Evolutionary conservation across 2,888 invertebrate species (phyloP), one percentile per base, ranked within the genome.

Genomic region (Scaeva pyrastri): DNA sequence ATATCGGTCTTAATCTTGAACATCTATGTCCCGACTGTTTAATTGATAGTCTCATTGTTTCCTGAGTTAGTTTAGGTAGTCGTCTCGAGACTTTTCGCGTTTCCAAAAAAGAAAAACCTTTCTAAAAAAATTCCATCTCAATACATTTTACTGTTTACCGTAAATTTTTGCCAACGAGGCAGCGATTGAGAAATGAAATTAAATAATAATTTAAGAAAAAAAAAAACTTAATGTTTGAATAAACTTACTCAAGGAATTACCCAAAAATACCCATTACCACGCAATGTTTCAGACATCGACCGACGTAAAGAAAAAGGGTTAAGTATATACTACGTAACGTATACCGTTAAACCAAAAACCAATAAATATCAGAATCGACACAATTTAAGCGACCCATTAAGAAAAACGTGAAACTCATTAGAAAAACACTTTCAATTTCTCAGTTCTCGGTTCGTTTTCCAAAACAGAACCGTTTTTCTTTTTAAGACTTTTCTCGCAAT

Each of bases 351-450:
- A 26, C 64, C 43, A 64, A 62, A 76, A 56, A 66, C 70, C 62
- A 78, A 86, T 82, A 86, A 86, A 82, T 82, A 82, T 70, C 50
- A 77, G 73, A 82, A 82, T 85, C 80, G 77, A 48, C 73, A 86
- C 68, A 82, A 71, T 82, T 86, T 74, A 86, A 70, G 66, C 77
- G 73, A 19, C 70, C 77, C 82, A 82, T 86, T 82, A 82, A 82
- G 76, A 86, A 31, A 31, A 31, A 78, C 76, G 70, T 70, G 50
- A 50, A 86, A 86, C 77, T 86, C 81, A 82, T 86, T 86, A 77
- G 70, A 86, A 82, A 77, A 82, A 77, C 77, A 82, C 77, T 86
- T 82, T 86, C 77, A 74, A 58, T 77, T 73, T 85, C 60, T 31
- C n/a, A n/a, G n/a, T n/a, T n/a, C n/a, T n/a, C n/a, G n/a, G n/a